Base-by-base conservation (phyloP, 1,140 invertebrate genomes). In the Leptinotarsa undecemlineata region DNA sequence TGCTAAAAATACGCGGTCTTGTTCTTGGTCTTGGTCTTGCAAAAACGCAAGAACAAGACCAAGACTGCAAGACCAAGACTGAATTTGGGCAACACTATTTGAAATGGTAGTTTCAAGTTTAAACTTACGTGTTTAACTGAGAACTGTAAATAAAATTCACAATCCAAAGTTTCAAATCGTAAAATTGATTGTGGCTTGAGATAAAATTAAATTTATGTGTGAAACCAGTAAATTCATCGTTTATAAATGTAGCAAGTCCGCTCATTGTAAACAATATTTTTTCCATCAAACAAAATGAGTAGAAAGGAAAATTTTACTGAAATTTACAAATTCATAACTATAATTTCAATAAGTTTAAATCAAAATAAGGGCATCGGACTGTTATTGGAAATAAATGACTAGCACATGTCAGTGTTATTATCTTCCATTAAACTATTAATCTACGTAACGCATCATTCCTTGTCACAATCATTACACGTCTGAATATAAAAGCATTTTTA, bases 391-490 rank as follows among this genome's bases (percentile, higher is more conserved):
- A 64, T 64, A 4, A 20, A 15, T 60, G 68, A 70, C 68, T 57
- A 70, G 20, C 48, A 70, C 48, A 70, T 70, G 47, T n/a, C 48
- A 57, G 68, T 23, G 48, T 70, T 70, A 70, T 70, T 70, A 70
- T 47, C 47, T 8, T 23, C 21, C 33, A 70, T 70, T 70, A 70
- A 51, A 70, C 19, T 70, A 70, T 70, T 70, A 70, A 70, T 70
- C 68, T 51, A 70, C 8, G 47, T 60, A 70, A 70, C 48, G 21
- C 20, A 70, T 57, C 47, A n/a, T 60, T 70, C 68, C 57, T 70
- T 70, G 68, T 70, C 68, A 70, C 67, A 68, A 33, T 68, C 67
- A 48, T 48, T 68, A 68, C 67, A 42, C 68, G 68, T 70, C 68
- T 70, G 48, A 48, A 21, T 51, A 48, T n/a, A n/a, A 57, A 70